These are phyloP conservation scores for Caenorhabditis becei DNA, from an alignment of 2,888 invertebrate species.

Conservation along the genomic window DNA sequence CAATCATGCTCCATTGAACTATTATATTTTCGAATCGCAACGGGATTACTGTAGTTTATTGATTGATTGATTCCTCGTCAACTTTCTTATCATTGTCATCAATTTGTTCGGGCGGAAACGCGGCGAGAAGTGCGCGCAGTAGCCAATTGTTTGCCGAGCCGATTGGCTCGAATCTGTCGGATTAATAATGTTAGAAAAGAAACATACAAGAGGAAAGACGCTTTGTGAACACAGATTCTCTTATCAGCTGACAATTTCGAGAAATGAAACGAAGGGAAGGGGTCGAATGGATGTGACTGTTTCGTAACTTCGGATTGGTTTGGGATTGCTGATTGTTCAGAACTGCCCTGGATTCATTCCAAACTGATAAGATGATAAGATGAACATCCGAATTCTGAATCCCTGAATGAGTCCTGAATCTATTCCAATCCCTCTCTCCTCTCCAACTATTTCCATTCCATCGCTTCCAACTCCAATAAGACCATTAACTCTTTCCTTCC, in stretches of 20 bases:
- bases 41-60: too few species aligned
- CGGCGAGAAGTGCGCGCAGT: slow-evolving; percentile 7
- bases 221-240: background rate
- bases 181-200: slow-evolving; percentile 58
- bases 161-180: slow-evolving; percentile 54
- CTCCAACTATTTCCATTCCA: too few species aligned
- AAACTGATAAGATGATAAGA: too few species aligned
- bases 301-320: too few species aligned
- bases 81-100: background rate
- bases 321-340: too few species aligned
- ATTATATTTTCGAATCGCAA: background rate
- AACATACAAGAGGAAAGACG: slow-evolving; percentile 1
- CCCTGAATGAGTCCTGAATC: too few species aligned
- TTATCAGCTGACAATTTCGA: too few species aligned
- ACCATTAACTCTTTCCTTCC: slow-evolving; percentile 1
- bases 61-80: background rate
- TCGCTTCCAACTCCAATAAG: background rate
- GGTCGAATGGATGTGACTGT: too few species aligned
- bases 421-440: too few species aligned
- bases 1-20: slow-evolving; percentile 3
- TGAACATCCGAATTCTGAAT: too few species aligned
- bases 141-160: slow-evolving; percentile 54
- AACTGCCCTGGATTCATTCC: too few species aligned
- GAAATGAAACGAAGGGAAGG: too few species aligned
- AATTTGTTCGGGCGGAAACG: background rate